A percentile compares a stretch with the other conserved stretches of the same genome.
Evolutionary conservation across 2,113 vertebrate species (phyloP).

Genomic region (Podarcis muralis): DNA sequence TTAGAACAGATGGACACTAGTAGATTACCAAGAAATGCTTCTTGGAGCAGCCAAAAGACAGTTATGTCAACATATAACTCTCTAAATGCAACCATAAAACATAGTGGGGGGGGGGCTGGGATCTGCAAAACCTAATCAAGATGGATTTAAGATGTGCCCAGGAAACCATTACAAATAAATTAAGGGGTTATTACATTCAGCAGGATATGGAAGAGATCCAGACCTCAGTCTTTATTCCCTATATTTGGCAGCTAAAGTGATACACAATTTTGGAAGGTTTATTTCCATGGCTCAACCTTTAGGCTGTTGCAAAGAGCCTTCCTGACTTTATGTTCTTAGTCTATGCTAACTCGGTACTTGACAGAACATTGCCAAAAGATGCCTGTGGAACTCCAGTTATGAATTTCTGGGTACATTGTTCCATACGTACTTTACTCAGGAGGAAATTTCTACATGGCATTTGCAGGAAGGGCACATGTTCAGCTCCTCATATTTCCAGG

Average conservation of each 20-base stretch:
- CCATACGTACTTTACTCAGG: not conserved
- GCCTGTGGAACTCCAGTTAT: too few relatives aligned
- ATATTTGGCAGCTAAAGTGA: not conserved
- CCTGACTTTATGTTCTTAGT: not conserved
- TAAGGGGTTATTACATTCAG: not conserved
- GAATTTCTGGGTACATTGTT: not conserved
- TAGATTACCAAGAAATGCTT: not conserved
- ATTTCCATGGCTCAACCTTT: not conserved
- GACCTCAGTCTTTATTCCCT: not conserved
- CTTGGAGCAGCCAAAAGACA: not conserved
- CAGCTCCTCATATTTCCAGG: not conserved
- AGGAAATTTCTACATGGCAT: not conserved
- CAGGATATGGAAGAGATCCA: not conserved
- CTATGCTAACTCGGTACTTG: not conserved
- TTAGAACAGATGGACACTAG: constrained; percentile 9
- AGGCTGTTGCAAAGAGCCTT: not conserved
- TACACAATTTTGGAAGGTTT: not conserved
- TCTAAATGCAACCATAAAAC: not conserved
- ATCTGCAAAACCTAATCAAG: not conserved
- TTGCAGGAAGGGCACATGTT: not conserved
- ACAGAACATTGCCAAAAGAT: not conserved
- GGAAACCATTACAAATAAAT: not conserved
- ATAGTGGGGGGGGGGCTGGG: not conserved
- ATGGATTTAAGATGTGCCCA: not conserved
- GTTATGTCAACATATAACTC: not conserved